Percentiles rank a stretch among this genome's conserved stretches.
Evolutionary conservation across 2,888 invertebrate genomes (phyloP).

Genomic region (Stenichneumon culpator): DNA sequence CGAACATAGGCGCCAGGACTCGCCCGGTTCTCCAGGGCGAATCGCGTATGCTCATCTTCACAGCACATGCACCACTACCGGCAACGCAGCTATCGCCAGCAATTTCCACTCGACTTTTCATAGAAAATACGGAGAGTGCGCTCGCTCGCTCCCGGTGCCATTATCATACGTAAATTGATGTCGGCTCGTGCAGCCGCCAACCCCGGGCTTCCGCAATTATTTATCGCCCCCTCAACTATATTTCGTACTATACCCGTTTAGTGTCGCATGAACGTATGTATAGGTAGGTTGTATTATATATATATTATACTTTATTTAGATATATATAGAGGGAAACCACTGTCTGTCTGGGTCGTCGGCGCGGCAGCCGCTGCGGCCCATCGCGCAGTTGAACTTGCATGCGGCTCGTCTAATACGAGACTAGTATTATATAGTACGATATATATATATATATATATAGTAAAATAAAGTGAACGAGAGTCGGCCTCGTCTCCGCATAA

Average conservation of each 20-base stretch:
- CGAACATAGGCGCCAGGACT: conserved; percentile 33
- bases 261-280: conserved; percentile 15
- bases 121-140: conserved; percentile 65
- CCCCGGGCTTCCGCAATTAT: conserved; percentile 70
- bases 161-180: conserved; percentile 75
- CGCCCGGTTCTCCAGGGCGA: conserved; percentile 43
- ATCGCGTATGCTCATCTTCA: conserved; percentile 60
- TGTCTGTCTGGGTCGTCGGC: conserved; percentile 53
- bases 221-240: conserved; percentile 64
- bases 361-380: conserved; percentile 47
- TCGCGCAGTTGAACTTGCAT: conserved; percentile 55
- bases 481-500: conserved; percentile 72
- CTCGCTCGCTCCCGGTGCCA: conserved; percentile 61
- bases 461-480: conserved; percentile 48
- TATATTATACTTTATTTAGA: conserved; percentile 62
- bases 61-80: conserved; percentile 39
- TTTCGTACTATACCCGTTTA: conserved; percentile 56
- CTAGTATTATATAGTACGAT: conserved; percentile 15
- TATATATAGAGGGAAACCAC: conserved; percentile 34
- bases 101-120: conserved; percentile 70
- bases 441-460: conserved; percentile 24
- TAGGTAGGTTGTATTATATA: conserved; percentile 52
- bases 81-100: conserved; percentile 64
- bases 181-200: conserved; percentile 65
- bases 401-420: conserved; percentile 53